These are phyloP conservation scores for Oryzias celebensis DNA, from an alignment of 2,113 vertebrate species.

Conservation along the genomic window DNA sequence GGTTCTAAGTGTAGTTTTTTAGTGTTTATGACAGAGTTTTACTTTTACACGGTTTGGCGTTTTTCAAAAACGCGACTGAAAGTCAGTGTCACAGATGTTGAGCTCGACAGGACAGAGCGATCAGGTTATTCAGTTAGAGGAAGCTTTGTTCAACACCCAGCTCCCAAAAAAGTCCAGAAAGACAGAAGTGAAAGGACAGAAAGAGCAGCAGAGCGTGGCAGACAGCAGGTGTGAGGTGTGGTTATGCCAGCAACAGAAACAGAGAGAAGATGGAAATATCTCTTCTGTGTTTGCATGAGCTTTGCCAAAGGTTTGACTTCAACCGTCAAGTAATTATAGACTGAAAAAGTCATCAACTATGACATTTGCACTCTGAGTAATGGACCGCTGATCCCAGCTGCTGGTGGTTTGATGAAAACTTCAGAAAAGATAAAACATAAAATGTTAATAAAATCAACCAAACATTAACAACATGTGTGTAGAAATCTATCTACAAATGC, in stretches of 20 bases:
- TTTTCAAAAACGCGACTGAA: constrained; percentile 28
- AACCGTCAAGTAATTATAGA: constrained; percentile 8
- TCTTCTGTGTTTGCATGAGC: constrained; percentile 36
- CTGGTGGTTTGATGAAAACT: background rate
- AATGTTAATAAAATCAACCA: background rate
- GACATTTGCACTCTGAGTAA: constrained; percentile 16
- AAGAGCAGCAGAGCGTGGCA: constrained; percentile 48
- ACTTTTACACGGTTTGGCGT: constrained; percentile 6
- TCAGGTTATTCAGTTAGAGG: constrained; percentile 43
- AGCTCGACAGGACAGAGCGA: constrained; percentile 52
- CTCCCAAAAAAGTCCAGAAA: constrained; percentile 43
- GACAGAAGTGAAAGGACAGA: constrained; percentile 66
- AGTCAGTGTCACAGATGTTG: constrained; percentile 42
- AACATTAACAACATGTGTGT: background rate
- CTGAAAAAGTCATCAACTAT: constrained; percentile 5
- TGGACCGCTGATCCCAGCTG: constrained; percentile 28
- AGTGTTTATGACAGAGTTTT: constrained; percentile 36
- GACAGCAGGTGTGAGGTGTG: constrained; percentile 45
- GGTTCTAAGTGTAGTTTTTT: constrained; percentile 21
- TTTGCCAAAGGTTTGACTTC: constrained; percentile 23
- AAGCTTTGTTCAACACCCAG: constrained; percentile 48
- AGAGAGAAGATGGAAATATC: constrained; percentile 43
- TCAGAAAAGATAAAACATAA: background rate
- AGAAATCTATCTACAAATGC: background rate
- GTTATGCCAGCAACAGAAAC: constrained; percentile 47